phyloP scores from a whole-genome alignment of 2,797 vertebrate species.

The Darevskia mixta region DNA sequence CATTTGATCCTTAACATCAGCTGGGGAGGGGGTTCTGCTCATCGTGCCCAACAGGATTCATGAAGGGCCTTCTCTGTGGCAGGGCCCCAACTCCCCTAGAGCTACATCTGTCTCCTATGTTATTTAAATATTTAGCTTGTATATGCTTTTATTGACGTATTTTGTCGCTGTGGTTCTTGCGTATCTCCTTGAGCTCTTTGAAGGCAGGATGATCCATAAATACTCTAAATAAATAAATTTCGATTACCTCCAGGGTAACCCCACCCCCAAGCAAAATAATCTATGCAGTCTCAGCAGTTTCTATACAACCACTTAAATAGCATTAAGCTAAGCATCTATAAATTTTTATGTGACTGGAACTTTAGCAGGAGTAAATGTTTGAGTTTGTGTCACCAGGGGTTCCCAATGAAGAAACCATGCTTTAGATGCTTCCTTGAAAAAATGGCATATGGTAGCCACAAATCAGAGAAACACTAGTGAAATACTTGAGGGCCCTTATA shows the following conservation, averaged over 20 bases:
- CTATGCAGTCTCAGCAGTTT: not conserved
- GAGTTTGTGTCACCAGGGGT: constrained; percentile 11
- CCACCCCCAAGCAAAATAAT: not conserved
- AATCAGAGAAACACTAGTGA: not conserved
- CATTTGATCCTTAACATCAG: no score
- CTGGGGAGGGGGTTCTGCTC: no score
- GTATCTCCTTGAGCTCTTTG: no score
- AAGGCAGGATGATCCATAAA: no score
- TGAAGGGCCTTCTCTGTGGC: no score
- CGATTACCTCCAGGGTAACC: not conserved
- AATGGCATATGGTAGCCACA: constrained; percentile 16
- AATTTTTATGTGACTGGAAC: not conserved
- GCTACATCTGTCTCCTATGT: no score
- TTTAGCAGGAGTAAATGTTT: not conserved
- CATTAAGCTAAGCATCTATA: not conserved
- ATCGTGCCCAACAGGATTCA: no score
- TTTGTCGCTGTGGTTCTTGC: no score
- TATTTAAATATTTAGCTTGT: no score
- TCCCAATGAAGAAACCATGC: not conserved
- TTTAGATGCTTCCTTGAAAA: constrained; percentile 21
- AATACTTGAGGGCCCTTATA: not conserved
- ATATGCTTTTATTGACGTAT: no score
- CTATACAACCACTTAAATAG: not conserved
- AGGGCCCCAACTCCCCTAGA: no score
- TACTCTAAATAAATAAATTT: not conserved